These are phyloP conservation scores for Macrochelys suwanniensis DNA, from an alignment of 2,797 vertebrate species.

Conservation along the genomic window DNA sequence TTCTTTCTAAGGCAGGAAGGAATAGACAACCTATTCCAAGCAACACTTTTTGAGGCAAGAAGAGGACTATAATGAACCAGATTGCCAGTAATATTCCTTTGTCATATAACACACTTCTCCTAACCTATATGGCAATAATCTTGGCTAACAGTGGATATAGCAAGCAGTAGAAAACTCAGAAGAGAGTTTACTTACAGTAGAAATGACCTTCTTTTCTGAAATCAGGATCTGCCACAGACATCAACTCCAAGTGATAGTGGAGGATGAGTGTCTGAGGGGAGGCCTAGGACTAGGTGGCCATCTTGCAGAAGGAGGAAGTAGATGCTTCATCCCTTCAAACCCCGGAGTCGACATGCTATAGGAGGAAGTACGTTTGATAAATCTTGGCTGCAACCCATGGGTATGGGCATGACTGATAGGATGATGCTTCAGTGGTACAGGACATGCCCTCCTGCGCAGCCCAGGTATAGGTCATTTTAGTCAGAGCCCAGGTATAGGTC, in stretches of 20 bases:
- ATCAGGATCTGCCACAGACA: background rate
- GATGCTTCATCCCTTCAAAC: background rate
- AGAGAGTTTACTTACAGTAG: background rate
- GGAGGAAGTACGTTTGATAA: background rate
- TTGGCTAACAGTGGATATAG: conserved; percentile 15
- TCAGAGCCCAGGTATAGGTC: background rate
- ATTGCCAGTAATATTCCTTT: background rate
- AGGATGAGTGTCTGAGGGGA: background rate
- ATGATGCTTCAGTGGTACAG: background rate
- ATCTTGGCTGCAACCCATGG: background rate
- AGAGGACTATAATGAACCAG: background rate
- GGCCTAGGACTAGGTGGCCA: background rate
- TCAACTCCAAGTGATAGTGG: background rate
- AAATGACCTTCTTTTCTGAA: conserved; percentile 17
- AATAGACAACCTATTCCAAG: background rate
- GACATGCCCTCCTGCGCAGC: background rate
- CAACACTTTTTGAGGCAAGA: background rate
- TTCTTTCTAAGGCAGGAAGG: background rate
- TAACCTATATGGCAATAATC: background rate
- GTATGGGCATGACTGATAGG: background rate
- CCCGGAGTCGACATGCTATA: background rate
- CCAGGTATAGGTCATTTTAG: background rate
- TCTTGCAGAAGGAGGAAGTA: background rate
- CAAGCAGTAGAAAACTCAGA: background rate
- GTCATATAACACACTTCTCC: background rate